Conservation (phyloP, 2,888 invertebrate species). For the Acanthosepion lycidas region DNA sequence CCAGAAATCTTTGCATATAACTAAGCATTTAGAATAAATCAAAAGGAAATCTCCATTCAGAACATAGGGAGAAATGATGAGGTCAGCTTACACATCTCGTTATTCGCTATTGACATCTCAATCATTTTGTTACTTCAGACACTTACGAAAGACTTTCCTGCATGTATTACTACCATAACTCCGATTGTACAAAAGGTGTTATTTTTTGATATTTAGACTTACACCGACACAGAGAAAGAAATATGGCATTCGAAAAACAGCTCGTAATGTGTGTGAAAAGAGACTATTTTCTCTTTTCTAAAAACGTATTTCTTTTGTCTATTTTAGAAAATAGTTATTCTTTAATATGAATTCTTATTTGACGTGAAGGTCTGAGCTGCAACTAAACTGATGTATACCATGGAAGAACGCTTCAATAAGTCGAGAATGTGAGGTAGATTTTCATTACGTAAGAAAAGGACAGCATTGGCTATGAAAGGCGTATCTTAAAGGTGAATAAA, state of each 20-base stretch:
- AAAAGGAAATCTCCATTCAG: too few species aligned
- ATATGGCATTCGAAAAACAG: neutral
- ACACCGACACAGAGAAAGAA: neutral
- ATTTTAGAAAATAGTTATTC: neutral
- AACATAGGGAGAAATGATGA: too few species aligned
- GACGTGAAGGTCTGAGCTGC: neutral
- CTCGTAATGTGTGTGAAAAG: neutral
- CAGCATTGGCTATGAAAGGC: too few species aligned
- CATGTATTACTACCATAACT: neutral
- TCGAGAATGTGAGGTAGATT: neutral
- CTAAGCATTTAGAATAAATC: too few species aligned
- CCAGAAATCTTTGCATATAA: too few species aligned
- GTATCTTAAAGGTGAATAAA: too few species aligned
- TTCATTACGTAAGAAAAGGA: neutral
- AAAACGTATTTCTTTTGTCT: neutral
- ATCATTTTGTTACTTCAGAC: neutral
- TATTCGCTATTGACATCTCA: neutral
- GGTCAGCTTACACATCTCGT: too few species aligned
- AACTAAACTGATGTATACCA: too few species aligned
- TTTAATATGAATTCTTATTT: neutral
- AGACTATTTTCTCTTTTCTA: neutral
- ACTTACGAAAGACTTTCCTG: neutral
- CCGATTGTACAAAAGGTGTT: too few species aligned
- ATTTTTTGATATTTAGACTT: too few species aligned
- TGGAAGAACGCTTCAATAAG: neutral